Base-by-base conservation (phyloP, 2,797 vertebrate genomes). In the Dendrocincla tyrannina region DNA sequence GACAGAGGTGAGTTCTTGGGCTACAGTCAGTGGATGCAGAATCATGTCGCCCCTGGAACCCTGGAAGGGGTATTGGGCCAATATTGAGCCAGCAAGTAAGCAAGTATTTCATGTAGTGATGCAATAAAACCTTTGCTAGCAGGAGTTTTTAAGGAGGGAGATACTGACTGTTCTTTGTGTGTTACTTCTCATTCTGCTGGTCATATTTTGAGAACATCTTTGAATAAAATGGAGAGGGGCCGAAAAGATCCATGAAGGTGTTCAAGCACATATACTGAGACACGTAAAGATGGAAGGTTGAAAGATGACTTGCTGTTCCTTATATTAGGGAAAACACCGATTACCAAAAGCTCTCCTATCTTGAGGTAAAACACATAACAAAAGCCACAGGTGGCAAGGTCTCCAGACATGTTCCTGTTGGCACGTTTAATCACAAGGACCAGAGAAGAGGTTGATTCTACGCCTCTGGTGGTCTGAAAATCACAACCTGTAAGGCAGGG, bases 341-440 rank as follows among this genome's bases (percentile, higher is more conserved):
- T n/a, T 41, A 44, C 56, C 41, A 35, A 78, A 78, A 74, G 9
- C 7, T 82, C 17, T 64, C 23, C 9, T 60, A 37, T 46, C 16
- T 17, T 52, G 5, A 69, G 50, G 60, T 15, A 73, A 66, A 69
- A 30, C 32, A 24, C 0, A 0, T 37, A 32, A 30, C 18, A 37
- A 70, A 77, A 13, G 13, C 20, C 60, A 19, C n/a, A 47, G 35
- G 23, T 72, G 28, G 22, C 56, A 46, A 76, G 27, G 72, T 25
- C 27, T 69, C 25, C 55, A 69, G 18, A 28, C 7, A 5, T 3
- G 14, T 47, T 68, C 37, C 73, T 17, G 23, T 22, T 76, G 42
- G 13, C 4, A 8, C 0, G 0, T 74, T 76, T 85, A 79, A 50
- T 30, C 10, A 22, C 0, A 2, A 46, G 27, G 35, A 46, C 27